Evolutionary conservation across 2,113 vertebrate species (phyloP).

Genomic region (Sorex fumeus): DNA sequence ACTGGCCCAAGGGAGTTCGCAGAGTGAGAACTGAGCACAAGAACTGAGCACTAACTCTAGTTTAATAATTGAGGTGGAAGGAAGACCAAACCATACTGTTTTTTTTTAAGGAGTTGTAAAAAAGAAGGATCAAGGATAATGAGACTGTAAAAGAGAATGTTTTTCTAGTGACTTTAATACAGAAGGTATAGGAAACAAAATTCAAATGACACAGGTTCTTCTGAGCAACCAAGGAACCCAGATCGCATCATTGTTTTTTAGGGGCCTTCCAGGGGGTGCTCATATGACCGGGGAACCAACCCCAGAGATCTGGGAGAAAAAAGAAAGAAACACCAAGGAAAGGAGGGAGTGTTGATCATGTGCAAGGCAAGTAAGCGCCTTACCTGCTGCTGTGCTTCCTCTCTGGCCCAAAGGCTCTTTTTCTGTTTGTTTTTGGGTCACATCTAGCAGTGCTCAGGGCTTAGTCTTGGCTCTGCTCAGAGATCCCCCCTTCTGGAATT

Average conservation of each 20-base stretch:
- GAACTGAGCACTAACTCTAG: background rate
- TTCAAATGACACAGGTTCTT: background rate
- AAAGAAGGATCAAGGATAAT: background rate
- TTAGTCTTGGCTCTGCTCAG: no score
- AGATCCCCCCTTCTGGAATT: no score
- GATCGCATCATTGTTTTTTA: background rate
- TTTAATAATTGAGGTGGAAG: background rate
- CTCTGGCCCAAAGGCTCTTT: no score
- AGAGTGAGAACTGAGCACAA: slow-evolving; percentile 17
- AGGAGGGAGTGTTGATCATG: background rate
- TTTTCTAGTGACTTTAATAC: background rate
- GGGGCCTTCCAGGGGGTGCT: no score
- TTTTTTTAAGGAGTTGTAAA: background rate
- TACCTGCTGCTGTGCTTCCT: no score
- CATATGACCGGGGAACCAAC: no score
- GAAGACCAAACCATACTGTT: background rate
- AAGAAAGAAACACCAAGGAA: background rate
- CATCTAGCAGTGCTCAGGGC: no score
- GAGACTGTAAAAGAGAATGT: background rate
- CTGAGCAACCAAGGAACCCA: background rate
- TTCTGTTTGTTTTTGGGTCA: no score
- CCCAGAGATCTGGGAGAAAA: background rate
- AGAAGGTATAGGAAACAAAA: no score
- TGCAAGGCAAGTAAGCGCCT: no score
- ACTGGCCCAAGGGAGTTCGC: background rate